Percentiles rank a stretch among this genome's conserved stretches.
Evolutionary conservation across 2,888 invertebrate genomes (phyloP).

Genomic region (Fabriciana adippe): DNA sequence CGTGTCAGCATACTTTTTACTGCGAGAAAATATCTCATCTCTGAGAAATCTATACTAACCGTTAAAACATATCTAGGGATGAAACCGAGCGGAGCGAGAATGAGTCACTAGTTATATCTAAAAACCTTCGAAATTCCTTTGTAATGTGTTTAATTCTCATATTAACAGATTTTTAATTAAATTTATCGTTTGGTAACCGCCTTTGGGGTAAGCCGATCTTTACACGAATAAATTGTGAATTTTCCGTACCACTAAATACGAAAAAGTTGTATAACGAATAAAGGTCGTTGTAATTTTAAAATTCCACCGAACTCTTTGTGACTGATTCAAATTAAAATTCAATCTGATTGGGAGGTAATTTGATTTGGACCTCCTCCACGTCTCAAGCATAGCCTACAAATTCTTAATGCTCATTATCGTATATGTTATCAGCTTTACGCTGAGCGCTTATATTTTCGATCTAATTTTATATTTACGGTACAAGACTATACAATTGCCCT

Average conservation of each 20-base stretch:
- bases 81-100: too few species aligned
- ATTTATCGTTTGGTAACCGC: conserved; percentile 39
- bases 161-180: conserved; percentile 44
- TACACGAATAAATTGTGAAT: conserved; percentile 57
- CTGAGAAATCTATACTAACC: too few species aligned
- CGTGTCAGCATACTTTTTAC: too few species aligned
- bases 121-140: neutral
- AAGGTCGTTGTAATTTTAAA: conserved; percentile 40
- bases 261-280: conserved; percentile 40
- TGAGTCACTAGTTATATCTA: neutral
- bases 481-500: too few species aligned
- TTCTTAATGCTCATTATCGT: neutral
- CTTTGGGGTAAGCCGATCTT: conserved; percentile 48
- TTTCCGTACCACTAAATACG: conserved; percentile 49
- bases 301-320: conserved; percentile 34
- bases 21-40: too few species aligned
- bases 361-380: conserved; percentile 21
- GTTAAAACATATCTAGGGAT: too few species aligned
- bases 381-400: neutral
- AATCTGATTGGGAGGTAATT: conserved; percentile 35
- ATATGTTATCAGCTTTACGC: too few species aligned
- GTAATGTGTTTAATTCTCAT: conserved; percentile 20
- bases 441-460: too few species aligned
- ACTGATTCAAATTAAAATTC: conserved; percentile 37
- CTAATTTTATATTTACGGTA: too few species aligned